These are phyloP conservation scores for Clunio marinus DNA, from an alignment of 2,888 invertebrate genomes.

Conservation along the genomic window DNA sequence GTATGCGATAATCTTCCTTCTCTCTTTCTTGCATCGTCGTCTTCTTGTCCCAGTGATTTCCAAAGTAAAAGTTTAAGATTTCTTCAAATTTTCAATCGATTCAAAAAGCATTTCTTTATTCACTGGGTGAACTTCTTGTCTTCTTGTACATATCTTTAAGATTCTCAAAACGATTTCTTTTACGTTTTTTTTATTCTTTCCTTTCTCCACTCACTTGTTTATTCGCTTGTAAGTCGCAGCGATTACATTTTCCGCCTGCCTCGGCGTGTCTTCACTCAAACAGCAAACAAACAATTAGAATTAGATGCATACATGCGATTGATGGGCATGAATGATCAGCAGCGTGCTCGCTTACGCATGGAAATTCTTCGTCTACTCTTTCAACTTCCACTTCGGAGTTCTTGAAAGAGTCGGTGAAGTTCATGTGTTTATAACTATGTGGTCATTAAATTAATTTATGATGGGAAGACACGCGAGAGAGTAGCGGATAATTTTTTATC, in stretches of 20 bases:
- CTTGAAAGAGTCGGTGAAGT: no score
- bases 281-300: conserved; percentile 33
- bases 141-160: not conserved
- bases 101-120: not conserved
- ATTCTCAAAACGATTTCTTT: not conserved
- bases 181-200: not conserved
- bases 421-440: conserved; percentile 34
- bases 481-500: conserved; percentile 34
- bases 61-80: not conserved
- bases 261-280: conserved; percentile 13
- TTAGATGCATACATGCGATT: conserved; percentile 26
- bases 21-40: not conserved
- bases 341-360: conserved; percentile 7
- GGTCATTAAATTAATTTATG: conserved; percentile 39
- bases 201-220: not conserved
- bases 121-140: not conserved
- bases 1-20: conserved; percentile 11
- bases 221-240: conserved; percentile 23
- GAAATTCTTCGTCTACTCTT: not conserved
- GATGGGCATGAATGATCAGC: conserved; percentile 25
- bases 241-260: conserved; percentile 19
- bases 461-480: conserved; percentile 35
- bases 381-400: no score
- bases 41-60: not conserved
- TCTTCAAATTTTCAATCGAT: not conserved